These are phyloP conservation scores for Andrena fulva DNA, from an alignment of 2,888 invertebrate genomes.

Conservation along the genomic window DNA sequence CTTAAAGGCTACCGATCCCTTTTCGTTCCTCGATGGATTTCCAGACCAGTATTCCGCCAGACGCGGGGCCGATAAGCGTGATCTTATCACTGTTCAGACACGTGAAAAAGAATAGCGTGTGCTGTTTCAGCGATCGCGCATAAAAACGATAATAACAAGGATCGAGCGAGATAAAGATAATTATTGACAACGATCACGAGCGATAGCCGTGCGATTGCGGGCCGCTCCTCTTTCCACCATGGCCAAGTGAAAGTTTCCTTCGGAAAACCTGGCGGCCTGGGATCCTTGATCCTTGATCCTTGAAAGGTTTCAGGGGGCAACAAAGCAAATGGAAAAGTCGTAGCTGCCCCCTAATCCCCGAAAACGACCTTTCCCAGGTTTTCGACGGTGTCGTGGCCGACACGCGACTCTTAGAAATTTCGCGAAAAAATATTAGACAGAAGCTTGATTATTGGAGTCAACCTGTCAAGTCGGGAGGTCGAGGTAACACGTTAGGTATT, in stretches of 20 bases:
- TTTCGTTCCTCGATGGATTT: constrained; percentile 3
- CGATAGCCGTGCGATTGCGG: constrained; percentile 24
- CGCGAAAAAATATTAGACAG: background rate
- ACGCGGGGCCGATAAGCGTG: constrained; percentile 32
- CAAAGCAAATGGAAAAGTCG: constrained; percentile 58
- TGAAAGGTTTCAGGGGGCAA: constrained; percentile 51
- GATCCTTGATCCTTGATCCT: constrained; percentile 77
- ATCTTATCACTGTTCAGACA: constrained; percentile 27
- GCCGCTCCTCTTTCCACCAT: constrained; percentile 49
- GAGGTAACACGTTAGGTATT: too few species aligned
- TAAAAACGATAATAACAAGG: constrained; percentile 55
- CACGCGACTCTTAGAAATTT: background rate
- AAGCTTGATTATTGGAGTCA: too few species aligned
- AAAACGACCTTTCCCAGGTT: background rate
- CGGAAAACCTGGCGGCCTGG: constrained; percentile 69
- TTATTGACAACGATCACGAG: constrained; percentile 48
- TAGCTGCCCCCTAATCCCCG: constrained; percentile 9
- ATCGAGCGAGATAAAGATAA: constrained; percentile 55
- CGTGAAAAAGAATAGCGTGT: constrained; percentile 19
- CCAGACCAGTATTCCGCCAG: constrained; percentile 3
- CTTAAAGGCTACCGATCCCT: background rate
- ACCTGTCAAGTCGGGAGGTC: too few species aligned
- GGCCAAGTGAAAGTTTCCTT: constrained; percentile 72
- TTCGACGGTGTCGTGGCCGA: background rate
- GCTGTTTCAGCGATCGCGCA: constrained; percentile 15